Percentiles rank a stretch among this genome's conserved stretches.
Conservation (phyloP, 2,797 vertebrate species). For the Dryobates pubescens region DNA sequence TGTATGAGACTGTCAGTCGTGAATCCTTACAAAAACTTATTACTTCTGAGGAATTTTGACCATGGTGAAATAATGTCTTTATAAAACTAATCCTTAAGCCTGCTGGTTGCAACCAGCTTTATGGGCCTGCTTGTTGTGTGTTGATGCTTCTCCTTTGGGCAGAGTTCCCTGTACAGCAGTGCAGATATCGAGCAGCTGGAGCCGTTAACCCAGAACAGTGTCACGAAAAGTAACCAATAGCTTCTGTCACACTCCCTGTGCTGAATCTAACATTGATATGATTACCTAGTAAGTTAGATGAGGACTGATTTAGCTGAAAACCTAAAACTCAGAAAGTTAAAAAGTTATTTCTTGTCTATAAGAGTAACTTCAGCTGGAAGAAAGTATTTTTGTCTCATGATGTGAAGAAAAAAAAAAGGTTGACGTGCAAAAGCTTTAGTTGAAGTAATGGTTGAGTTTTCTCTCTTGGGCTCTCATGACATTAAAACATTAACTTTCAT, state of each 20-base stretch:
- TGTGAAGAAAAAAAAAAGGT: neutral
- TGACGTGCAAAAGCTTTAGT: neutral
- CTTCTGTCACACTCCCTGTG: neutral
- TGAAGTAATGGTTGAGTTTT: constrained; percentile 11
- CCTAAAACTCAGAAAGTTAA: neutral
- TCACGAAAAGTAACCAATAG: neutral
- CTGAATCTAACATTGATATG: neutral
- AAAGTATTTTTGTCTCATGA: neutral
- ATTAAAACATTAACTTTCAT: constrained; percentile 35
- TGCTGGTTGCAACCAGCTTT: neutral
- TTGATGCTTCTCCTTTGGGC: neutral
- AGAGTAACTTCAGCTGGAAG: neutral
- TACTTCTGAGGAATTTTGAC: neutral
- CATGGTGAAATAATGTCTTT: neutral
- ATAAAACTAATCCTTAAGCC: neutral
- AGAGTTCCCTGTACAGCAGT: neutral
- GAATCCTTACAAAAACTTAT: neutral
- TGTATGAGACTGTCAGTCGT: neutral
- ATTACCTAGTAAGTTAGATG: neutral
- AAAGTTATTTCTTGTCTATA: neutral
- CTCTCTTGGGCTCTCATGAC: neutral
- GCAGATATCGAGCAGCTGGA: rapidly evolving
- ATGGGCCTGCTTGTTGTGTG: neutral
- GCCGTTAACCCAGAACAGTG: neutral
- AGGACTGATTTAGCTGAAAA: neutral